Base-by-base conservation (phyloP, 1,140 invertebrate species). In the Macrocentrus cingulum region DNA sequence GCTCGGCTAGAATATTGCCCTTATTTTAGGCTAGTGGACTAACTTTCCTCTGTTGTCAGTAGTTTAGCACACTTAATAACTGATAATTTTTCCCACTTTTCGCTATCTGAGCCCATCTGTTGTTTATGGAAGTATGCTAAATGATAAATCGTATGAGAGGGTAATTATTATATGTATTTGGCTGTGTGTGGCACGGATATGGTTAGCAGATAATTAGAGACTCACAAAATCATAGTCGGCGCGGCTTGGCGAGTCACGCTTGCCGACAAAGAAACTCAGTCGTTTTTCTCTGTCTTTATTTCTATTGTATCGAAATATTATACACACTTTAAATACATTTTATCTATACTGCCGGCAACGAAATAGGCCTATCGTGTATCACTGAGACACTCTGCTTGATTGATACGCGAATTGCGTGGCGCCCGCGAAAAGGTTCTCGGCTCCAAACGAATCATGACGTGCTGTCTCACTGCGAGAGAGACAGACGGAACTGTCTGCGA, bases 401-500 rank as follows among this genome's bases (percentile, higher is more conserved):
- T 64, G 62, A 61, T 64, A 64, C 44, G 56, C 48, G 59, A 56
- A 60, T 64, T 59, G 59, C 62, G 62, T 64, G 62, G 62, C 34
- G 48, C 51, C 59, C 50, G 52, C 46, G 42, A 64, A 64, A 64
- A 61, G 59, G 56, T 59, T 53, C 52, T 29, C 25, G 25, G 25
- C 25, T 29, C 9, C 25, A 29, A 9, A 4, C 25, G 25, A n/a
- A n/a, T n/a, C 25, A 29, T 29, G 25, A 29, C 25, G 9, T 9
- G 25, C 25, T 29, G 25, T 29, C 25, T 29, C 25, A 29, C 25
- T 29, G 25, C 25, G 4, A 29, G 25, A 29, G 25, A 29, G 25
- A 29, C 25, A 29, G 25, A 29, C 25, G 25, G 25, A 29, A 29
- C 25, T 29, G n/a, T n/a, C n/a, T 29, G 25, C 25, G 25, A 29